A percentile compares a stretch with the other conserved stretches of the same genome.
phyloP scores from a whole-genome alignment of 2,113 vertebrate species.

The Holacanthus passer region DNA sequence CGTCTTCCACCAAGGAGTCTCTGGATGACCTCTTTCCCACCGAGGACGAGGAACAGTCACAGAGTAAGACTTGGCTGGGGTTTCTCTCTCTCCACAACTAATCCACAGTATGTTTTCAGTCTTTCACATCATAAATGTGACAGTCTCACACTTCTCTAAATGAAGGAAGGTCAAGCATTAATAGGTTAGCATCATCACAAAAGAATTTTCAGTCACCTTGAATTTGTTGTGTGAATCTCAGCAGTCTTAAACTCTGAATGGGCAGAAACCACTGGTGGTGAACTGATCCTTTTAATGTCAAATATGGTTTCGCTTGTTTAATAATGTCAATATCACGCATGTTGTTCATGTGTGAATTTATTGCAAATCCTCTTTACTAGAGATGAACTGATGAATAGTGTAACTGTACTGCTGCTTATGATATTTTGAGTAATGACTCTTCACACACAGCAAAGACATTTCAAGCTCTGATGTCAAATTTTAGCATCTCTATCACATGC shows the following conservation, averaged over 20 bases:
- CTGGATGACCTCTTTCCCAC: constrained; percentile 88
- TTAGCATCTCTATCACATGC: background rate
- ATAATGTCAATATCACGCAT: too few species aligned
- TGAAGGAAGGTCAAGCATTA: too few species aligned
- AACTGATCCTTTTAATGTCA: too few species aligned
- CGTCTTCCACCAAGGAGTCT: constrained; percentile 78
- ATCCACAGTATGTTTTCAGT: background rate
- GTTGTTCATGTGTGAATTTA: background rate
- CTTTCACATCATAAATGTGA: background rate
- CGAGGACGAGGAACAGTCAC: constrained; percentile 87
- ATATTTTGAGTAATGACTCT: background rate
- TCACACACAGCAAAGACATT: constrained; percentile 32
- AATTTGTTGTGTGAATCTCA: too few species aligned
- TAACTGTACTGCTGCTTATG: background rate
- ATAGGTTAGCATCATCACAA: background rate
- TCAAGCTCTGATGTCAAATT: constrained; percentile 33
- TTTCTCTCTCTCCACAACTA: background rate
- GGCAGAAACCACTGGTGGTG: background rate
- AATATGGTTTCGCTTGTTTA: background rate
- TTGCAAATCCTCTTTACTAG: too few species aligned
- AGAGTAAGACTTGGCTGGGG: constrained; percentile 77
- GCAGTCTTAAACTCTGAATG: background rate
- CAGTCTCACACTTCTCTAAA: background rate
- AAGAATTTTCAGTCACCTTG: background rate
- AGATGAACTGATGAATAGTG: background rate